Evolutionary conservation across 2,888 invertebrate species (phyloP).

Genomic region (Hesperia comma): DNA sequence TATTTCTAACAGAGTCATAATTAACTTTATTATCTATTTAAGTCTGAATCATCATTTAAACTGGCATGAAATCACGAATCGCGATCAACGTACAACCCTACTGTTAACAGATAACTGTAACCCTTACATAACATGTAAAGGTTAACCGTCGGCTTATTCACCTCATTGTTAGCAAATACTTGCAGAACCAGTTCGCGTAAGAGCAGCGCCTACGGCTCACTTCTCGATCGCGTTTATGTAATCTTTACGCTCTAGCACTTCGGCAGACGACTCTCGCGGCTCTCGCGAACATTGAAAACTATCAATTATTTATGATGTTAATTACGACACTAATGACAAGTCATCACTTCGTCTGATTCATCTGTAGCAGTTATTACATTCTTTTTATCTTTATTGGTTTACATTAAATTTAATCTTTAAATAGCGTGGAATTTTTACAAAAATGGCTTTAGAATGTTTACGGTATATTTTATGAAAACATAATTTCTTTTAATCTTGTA

Average conservation of each 20-base stretch:
- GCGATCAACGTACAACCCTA: background rate
- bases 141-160: constrained; percentile 36
- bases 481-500: too few species aligned
- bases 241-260: constrained; percentile 35
- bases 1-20: too few species aligned
- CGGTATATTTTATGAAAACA: too few species aligned
- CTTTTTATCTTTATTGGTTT: too few species aligned
- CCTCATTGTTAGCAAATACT: constrained; percentile 43
- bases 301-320: constrained; percentile 3
- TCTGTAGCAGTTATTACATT: too few species aligned
- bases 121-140: constrained; percentile 32
- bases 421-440: too few species aligned
- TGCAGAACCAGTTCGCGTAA: constrained; percentile 39
- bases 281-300: constrained; percentile 12
- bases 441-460: too few species aligned
- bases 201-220: constrained; percentile 14
- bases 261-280: constrained; percentile 28
- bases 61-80: background rate
- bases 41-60: too few species aligned
- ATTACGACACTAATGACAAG: constrained; percentile 1
- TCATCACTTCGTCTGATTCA: too few species aligned
- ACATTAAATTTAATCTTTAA: too few species aligned
- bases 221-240: constrained; percentile 42
- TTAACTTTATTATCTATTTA: too few species aligned
- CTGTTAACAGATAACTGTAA: constrained; percentile 40